Conservation (phyloP, 1,140 invertebrate genomes). For the Temnothorax longispinosus region DNA sequence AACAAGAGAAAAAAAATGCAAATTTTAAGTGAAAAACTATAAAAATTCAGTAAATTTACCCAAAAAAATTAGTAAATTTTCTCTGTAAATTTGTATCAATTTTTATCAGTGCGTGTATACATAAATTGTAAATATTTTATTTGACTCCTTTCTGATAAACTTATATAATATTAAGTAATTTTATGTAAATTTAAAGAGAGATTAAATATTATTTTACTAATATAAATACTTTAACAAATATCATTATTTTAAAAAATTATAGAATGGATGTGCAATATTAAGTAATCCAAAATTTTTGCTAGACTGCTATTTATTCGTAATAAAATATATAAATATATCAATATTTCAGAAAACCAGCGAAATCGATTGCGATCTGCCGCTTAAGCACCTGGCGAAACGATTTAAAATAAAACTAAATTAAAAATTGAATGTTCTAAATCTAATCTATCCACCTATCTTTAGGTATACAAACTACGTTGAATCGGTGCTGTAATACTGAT, state of each 20-base stretch:
- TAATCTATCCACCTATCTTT: constrained; percentile 56
- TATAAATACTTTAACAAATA: not conserved
- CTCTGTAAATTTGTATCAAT: too few species aligned
- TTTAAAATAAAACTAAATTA: constrained; percentile 37
- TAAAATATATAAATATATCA: not conserved
- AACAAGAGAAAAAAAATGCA: too few species aligned
- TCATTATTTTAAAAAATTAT: not conserved
- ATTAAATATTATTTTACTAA: not conserved
- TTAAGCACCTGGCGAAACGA: not conserved
- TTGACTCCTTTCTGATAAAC: not conserved
- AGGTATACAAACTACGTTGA: constrained; percentile 64
- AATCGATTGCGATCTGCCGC: constrained; percentile 26
- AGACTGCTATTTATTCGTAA: not conserved
- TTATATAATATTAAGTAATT: not conserved
- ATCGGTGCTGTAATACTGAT: constrained; percentile 70
- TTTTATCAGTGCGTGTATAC: too few species aligned
- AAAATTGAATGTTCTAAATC: constrained; percentile 55
- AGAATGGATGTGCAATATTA: not conserved
- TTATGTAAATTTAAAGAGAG: not conserved
- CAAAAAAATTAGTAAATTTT: too few species aligned
- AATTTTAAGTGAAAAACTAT: too few species aligned
- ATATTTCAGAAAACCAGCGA: not conserved
- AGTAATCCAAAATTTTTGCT: not conserved
- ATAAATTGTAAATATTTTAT: not conserved
- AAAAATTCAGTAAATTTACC: too few species aligned